Evolutionary conservation across 2,113 vertebrate genomes (phyloP), one percentile per base, ranked within the genome.

Genomic region (Etheostoma cragini): DNA sequence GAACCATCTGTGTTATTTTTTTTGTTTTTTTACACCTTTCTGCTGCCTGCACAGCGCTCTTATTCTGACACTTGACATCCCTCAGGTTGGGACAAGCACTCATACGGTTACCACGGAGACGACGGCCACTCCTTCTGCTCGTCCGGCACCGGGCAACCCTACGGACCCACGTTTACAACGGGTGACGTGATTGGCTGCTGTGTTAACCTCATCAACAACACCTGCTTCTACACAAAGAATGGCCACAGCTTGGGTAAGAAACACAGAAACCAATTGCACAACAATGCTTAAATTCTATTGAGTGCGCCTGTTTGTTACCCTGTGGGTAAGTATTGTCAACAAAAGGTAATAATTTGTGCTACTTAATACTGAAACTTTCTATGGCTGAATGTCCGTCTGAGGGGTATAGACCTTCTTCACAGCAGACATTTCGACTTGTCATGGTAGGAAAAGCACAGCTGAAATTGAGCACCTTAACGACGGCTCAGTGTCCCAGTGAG

Each of bases 121-220:
- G 98, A 99, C 3, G 98, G 98, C 71, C 98, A 99, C 95, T 99
- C 98, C 84, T 99, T 99, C 94, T 99, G 98, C 81, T 99, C 98
- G 8, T 99, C 98, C 0, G 98, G 98, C 84, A 99, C 98, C 1
- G 98, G 98, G 60, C 98, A 99, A 76, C 98, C 98, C 6, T 99
- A 99, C 0, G 98, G 98, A 77, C 98, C 98, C 68, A 99, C 98
- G 0, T 99, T 99, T 93, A 99, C 98, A 63, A 99, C 98, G 0
- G 98, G 98, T 58, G 98, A 99, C 1, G 98, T 99, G 73, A 99
- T 99, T 14, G 98, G 98, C 95, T 99, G 98, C 95, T 99, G 98
- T 3, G 98, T 99, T 47, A 99, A 99, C 95, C 98, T 99, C 46
- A 98, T 99, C 94, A 99, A 99, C 87, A 96, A 98, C 68, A 99